Evolutionary conservation across 2,797 vertebrate genomes (phyloP).

Genomic region (Artibeus lituratus): DNA sequence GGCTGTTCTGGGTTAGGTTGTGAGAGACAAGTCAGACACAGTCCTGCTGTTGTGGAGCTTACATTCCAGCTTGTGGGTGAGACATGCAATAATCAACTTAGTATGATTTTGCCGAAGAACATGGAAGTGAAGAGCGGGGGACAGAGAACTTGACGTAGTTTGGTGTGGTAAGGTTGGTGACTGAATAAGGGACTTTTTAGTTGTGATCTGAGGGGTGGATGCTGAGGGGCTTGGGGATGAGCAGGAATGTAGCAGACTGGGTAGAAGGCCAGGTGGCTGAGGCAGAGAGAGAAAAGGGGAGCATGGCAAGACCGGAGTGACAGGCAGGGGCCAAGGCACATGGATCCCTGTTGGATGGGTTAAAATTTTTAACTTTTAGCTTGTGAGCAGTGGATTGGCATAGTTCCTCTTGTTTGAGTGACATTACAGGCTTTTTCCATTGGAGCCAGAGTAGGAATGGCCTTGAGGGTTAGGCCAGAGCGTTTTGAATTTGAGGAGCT

Average conservation of each 20-base stretch:
- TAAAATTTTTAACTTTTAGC: constrained; percentile 52
- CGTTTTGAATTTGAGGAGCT: constrained; percentile 25
- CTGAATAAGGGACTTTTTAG: background rate
- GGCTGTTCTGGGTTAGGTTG: background rate
- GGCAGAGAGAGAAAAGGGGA: background rate
- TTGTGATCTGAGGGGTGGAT: background rate
- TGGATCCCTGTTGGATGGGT: background rate
- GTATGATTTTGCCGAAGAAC: constrained; percentile 11
- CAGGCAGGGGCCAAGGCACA: background rate
- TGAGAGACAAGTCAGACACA: background rate
- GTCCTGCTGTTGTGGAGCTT: background rate
- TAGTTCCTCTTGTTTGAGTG: constrained; percentile 19
- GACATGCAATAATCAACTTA: background rate
- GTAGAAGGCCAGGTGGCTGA: background rate
- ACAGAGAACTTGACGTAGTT: constrained; percentile 15
- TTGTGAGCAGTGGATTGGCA: background rate
- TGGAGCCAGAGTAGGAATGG: background rate
- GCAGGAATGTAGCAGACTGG: background rate
- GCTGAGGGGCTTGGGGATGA: background rate
- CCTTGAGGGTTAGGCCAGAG: background rate
- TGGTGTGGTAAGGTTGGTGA: background rate
- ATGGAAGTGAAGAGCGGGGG: background rate
- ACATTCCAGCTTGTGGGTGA: background rate
- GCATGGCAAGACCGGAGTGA: background rate
- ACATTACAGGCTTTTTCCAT: constrained; percentile 23